phyloP scores from a whole-genome alignment of 2,113 vertebrate species.

The Ceyx cyanopectus region DNA sequence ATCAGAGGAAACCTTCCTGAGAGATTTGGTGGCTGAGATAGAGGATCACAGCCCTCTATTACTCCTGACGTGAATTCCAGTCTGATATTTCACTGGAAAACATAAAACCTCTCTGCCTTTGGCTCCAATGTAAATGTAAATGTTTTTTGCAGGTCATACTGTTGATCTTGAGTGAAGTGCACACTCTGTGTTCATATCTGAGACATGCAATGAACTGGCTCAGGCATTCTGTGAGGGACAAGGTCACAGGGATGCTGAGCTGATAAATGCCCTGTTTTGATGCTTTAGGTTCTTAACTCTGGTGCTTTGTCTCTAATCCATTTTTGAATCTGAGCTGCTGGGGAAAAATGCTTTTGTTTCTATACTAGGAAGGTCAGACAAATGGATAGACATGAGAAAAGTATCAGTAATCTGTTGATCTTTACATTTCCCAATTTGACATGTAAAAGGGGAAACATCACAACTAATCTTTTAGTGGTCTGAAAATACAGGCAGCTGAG shows the following conservation, averaged over 20 bases:
- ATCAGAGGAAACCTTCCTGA: not conserved
- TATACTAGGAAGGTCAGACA: not conserved
- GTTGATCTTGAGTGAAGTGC: not conserved
- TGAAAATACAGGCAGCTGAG: not conserved
- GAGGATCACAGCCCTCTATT: not conserved
- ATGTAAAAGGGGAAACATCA: not conserved
- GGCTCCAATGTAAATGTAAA: not conserved
- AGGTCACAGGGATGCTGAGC: not conserved
- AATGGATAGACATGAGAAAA: constrained; percentile 8
- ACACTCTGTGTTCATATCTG: not conserved
- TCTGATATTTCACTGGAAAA: not conserved
- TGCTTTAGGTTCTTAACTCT: not conserved
- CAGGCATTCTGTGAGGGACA: not conserved
- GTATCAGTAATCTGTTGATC: not conserved
- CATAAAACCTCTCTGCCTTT: not conserved
- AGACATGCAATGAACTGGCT: not conserved
- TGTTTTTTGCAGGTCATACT: not conserved
- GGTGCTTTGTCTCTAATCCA: constrained; percentile 25
- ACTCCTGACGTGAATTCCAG: not conserved
- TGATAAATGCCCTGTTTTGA: constrained; percentile 16
- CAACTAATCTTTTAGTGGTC: not conserved
- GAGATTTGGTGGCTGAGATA: not conserved
- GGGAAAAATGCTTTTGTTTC: not conserved
- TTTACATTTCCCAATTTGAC: not conserved
- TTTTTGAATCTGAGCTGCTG: not conserved